phyloP scores from a whole-genome alignment of 2,888 invertebrate species.

The Ophion slaviceki region DNA sequence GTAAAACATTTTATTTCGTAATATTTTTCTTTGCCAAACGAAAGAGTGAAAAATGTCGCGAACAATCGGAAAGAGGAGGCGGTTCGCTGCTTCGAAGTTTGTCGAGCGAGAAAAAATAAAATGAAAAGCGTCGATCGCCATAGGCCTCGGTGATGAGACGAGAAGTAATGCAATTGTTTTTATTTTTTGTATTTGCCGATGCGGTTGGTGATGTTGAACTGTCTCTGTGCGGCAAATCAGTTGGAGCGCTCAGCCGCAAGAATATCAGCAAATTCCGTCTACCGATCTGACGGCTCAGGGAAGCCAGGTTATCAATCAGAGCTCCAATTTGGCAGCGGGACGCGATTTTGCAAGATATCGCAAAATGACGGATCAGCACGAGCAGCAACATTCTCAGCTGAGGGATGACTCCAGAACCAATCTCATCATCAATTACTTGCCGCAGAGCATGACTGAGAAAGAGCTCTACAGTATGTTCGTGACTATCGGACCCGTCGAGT shows the following conservation, averaged over 20 bases:
- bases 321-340: constrained; percentile 62
- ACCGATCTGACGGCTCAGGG: constrained; percentile 46
- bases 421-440: constrained; percentile 97
- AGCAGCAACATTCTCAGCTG: constrained; percentile 75
- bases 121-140: constrained; percentile 58
- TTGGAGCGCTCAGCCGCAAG: constrained; percentile 76
- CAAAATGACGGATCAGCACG: constrained; percentile 81
- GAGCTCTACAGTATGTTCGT: constrained; percentile 95
- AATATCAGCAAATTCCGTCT: constrained; percentile 63
- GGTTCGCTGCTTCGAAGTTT: constrained; percentile 32
- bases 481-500: constrained; percentile 94
- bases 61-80: not conserved
- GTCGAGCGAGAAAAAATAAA: constrained; percentile 58
- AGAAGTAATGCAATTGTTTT: constrained; percentile 83
- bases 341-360: constrained; percentile 69
- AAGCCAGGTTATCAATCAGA: constrained; percentile 25
- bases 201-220: constrained; percentile 77
- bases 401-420: constrained; percentile 87
- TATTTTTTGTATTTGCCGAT: constrained; percentile 84
- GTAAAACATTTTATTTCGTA: constrained; percentile 81
- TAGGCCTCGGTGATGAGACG: constrained; percentile 74
- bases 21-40: constrained; percentile 76
- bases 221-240: constrained; percentile 75
- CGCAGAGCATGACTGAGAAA: constrained; percentile 96
- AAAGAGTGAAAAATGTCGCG: constrained; percentile 66